Base-by-base conservation (phyloP, 2,797 vertebrate genomes). In the Siniperca undulata region DNA sequence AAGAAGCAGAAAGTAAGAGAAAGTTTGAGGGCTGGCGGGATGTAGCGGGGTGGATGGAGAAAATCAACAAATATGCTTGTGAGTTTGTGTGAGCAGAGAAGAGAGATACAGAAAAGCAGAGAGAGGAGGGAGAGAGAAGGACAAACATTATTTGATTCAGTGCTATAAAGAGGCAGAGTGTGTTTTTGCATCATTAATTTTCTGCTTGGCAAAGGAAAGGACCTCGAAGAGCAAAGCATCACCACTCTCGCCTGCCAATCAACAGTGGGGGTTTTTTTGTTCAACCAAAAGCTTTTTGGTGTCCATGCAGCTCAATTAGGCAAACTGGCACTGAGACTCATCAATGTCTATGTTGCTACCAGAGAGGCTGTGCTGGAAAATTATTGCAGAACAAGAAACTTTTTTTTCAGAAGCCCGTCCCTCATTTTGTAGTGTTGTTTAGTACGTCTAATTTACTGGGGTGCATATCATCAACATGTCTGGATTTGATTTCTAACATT, bases 111-210 rank as follows among this genome's bases (percentile, higher is more conserved):
- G 60, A 61, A 3, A 22, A 19, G 9, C 56, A 36, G 55, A 24
- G 46, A 34, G 38, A 64, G 66, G 9, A 58, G 40, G 5, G 53
- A 52, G 58, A 46, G 24, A 48, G 77, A 74, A 56, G 78, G 73
- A 82, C 76, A 77, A 70, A 83, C 62, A 60, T 76, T 9, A 74
- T 70, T 77, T 77, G 70, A 82, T 82, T 80, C 56, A 8, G 55
- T 44, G 68, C 50, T 53, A 56, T 77, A 79, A 71, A 71, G 74
- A 73, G 56, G 42, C 72, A 44, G 66, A 46, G 55, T 74, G 67
- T 3, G 70, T 58, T 58, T 81, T 60, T 62, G 52, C 69, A 42
- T 66, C 12, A 13, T 77, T 82, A 36, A 77, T 78, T 34, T 67
- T 48, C 46, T 60, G 48, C 46, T 74, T 38, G 65, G 50, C 40